Base-by-base conservation (phyloP, 2,888 invertebrate genomes). In the Epistrophe eligans region DNA sequence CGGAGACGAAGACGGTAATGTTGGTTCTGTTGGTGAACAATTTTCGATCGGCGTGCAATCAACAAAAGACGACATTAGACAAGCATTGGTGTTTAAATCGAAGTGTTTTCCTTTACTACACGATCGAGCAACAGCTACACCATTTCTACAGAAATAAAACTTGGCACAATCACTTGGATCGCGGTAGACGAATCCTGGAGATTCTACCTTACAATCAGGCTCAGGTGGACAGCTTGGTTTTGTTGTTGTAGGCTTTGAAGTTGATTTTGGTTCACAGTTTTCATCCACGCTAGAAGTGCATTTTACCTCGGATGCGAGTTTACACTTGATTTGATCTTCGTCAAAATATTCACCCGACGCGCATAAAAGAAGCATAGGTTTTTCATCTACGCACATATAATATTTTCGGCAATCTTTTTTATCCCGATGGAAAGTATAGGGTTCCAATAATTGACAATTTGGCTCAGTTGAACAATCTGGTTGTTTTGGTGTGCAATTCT, bases 91-190 rank as follows among this genome's bases (percentile, higher is more conserved):
- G 4, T 13, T 40, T 19, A 19, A 5, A 40, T 62, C 62, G 24
- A 62, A 62, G 24, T 7, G 38, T 40, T 62, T 24, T 13, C 62
- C 62, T 0, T 62, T 62, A 8, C 62, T 62, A 40, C 80, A 80
- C 4, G 15, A 66, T 15, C 24, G 10, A 2, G 40, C 8, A 43
- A 67, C 7, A 6, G 80, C 60, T 10, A 19, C 3, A 8, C 43
- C 66, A 38, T 73, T 74, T 32, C 24, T 13, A 48, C 80, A 80
- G 4, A 43, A 15, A 35, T 74, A 74, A n/a, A 67, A 80, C 38
- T 80, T 73, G 6, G 43, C n/a, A 50, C 80, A 80, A 43, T 73
- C 50, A 5, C 40, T 19, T 9, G 2, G 17, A 28, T 80, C 80
- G 0, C 73, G 64, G 38, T 57, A 38, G 6, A 50, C 45, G 5